Conservation (phyloP, 35 echinoderm and acorn worm genomes). For the Apostichopus californicus region DNA sequence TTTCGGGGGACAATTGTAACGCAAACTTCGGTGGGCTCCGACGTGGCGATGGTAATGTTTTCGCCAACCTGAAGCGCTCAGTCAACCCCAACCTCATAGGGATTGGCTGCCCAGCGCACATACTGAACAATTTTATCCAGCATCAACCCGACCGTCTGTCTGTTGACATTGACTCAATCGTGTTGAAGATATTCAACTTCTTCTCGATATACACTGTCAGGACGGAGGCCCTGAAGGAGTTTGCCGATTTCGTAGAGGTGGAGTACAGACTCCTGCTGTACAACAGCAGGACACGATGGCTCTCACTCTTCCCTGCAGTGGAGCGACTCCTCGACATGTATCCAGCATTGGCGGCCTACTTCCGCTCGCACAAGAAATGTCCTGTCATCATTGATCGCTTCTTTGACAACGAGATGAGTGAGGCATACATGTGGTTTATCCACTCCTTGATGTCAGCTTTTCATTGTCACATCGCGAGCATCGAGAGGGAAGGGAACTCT, state of each 20-base stretch:
- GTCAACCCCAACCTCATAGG: not conserved
- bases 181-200: constrained; percentile 7
- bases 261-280: not conserved
- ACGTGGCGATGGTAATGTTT: constrained; percentile 11
- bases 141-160: not conserved
- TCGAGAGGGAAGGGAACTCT: constrained; percentile 13
- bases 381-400: not conserved
- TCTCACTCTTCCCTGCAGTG: constrained; percentile 7
- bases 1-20: constrained; percentile 25
- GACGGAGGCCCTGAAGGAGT: constrained; percentile 2
- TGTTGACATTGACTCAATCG: not conserved
- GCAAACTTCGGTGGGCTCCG: constrained; percentile 17
- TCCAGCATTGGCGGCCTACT: not conserved
- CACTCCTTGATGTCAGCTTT: constrained; percentile 12
- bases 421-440: not conserved
- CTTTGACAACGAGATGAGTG: constrained; percentile 10
- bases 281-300: constrained; percentile 4
- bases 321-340: constrained; percentile 5
- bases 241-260: not conserved
- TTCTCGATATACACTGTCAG: not conserved
- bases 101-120: not conserved
- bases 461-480: not conserved
- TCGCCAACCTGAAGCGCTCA: not conserved
- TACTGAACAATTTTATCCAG: constrained; percentile 13
- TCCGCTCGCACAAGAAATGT: not conserved